Evolutionary conservation across 1,140 invertebrate genomes (phyloP).

Genomic region (Lepidurus arcticus): DNA sequence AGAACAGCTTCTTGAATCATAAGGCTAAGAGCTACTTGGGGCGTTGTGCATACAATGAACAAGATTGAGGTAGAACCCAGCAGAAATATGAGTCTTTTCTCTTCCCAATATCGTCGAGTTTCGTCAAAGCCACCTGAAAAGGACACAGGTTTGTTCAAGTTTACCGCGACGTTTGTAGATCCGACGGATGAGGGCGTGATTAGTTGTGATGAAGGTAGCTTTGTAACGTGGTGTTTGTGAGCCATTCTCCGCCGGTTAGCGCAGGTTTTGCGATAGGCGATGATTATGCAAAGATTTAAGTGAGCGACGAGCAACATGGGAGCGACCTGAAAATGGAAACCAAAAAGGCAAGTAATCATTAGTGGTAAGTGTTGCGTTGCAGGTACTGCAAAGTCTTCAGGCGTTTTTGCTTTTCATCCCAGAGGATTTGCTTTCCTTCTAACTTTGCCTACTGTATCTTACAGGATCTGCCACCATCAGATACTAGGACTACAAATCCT

Average conservation of each 20-base stretch:
- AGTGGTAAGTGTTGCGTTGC: no score
- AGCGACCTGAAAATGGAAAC: slow-evolving; percentile 39
- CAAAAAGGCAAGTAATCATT: no score
- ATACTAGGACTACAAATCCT: no score
- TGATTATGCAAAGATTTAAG: slow-evolving; percentile 63
- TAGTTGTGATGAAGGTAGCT: slow-evolving; percentile 17
- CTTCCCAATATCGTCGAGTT: slow-evolving; percentile 61
- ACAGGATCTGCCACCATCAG: no score
- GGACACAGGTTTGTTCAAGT: neutral
- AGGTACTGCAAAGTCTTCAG: no score
- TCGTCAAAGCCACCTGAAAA: slow-evolving; percentile 52
- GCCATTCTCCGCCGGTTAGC: slow-evolving; percentile 59
- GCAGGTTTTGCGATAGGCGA: slow-evolving; percentile 61
- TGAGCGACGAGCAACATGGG: slow-evolving; percentile 61
- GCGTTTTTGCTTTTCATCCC: no score
- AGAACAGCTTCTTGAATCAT: slow-evolving; percentile 59
- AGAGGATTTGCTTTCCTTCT: no score
- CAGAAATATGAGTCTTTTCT: slow-evolving; percentile 60
- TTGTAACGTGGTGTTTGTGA: neutral
- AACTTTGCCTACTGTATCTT: no score
- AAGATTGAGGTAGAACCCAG: slow-evolving; percentile 65
- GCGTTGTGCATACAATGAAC: slow-evolving; percentile 67
- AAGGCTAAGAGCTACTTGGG: slow-evolving; percentile 66
- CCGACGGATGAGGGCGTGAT: neutral
- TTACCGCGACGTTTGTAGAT: slow-evolving; percentile 26